Conservation (phyloP, 2,888 invertebrate genomes). For the Darwinula stevensoni region DNA sequence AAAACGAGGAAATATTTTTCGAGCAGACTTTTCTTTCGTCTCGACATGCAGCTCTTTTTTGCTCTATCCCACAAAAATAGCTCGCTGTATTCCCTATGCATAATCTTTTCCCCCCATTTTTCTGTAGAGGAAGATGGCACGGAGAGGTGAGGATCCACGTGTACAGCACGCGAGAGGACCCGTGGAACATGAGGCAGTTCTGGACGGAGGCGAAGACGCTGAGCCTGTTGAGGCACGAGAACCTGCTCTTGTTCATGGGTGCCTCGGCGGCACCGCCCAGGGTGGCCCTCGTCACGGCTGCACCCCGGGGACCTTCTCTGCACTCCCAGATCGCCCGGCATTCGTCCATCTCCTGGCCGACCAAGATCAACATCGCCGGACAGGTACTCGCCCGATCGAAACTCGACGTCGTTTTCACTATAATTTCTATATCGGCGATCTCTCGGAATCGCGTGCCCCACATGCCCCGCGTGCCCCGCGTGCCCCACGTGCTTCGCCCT, state of each 20-base stretch:
- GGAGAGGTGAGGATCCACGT: slow-evolving; percentile 17
- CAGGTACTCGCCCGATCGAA: slow-evolving; percentile 13
- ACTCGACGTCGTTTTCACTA: too few species aligned
- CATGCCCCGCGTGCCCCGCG: too few species aligned
- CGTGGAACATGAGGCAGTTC: slow-evolving; percentile 9
- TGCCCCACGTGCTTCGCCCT: too few species aligned
- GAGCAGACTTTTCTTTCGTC: too few species aligned
- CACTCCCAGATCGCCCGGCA: slow-evolving; percentile 13
- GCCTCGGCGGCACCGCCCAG: slow-evolving; percentile 15
- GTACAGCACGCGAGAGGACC: slow-evolving; percentile 10
- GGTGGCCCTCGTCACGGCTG: slow-evolving; percentile 10
- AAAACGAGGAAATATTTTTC: too few species aligned
- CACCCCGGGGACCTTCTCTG: slow-evolving; percentile 15
- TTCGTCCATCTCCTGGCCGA: slow-evolving; percentile 12
- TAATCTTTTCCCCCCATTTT: too few species aligned
- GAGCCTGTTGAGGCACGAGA: slow-evolving; percentile 18
- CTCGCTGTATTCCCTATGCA: too few species aligned
- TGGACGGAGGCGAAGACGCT: slow-evolving; percentile 14
- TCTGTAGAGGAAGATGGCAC: slow-evolving; percentile 16
- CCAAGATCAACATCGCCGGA: slow-evolving; percentile 14
- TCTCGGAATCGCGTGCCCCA: too few species aligned
- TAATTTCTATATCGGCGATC: too few species aligned
- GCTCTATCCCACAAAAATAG: too few species aligned
- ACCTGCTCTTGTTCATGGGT: slow-evolving; percentile 20
- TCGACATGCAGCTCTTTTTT: too few species aligned